Evolutionary conservation across 2,797 vertebrate genomes (phyloP).

Genomic region (Chelon labrosus): DNA sequence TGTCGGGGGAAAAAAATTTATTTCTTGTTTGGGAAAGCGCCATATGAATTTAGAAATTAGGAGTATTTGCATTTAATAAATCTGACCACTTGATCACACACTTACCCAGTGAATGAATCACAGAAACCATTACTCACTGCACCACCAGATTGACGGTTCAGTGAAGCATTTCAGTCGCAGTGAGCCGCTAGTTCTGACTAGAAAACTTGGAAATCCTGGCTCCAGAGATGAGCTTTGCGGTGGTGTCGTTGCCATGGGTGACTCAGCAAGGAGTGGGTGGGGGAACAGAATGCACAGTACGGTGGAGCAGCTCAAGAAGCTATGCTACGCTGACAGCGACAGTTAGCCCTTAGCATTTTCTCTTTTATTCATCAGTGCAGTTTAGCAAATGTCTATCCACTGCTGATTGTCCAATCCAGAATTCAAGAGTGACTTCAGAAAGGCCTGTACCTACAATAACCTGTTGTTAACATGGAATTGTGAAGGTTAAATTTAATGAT

Average conservation of each 20-base stretch:
- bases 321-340: neutral
- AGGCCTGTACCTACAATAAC: neutral
- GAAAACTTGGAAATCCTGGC: conserved; percentile 31
- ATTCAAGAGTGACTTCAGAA: conserved; percentile 24
- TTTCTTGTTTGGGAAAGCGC: neutral
- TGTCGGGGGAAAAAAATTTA: neutral
- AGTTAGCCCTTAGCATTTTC: neutral
- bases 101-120: neutral
- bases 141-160: conserved; percentile 1
- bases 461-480: neutral
- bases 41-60: neutral
- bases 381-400: neutral
- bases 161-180: conserved; percentile 3
- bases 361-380: neutral
- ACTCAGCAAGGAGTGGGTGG: conserved; percentile 35
- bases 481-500: neutral
- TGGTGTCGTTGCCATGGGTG: conserved; percentile 48
- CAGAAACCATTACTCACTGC: neutral
- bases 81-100: neutral
- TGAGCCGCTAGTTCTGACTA: neutral
- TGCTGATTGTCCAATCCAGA: conserved; percentile 15
- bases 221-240: conserved; percentile 3
- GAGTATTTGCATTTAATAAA: neutral
- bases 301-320: neutral
- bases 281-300: conserved; percentile 44